Evolutionary conservation across 1,140 invertebrate species (phyloP), one percentile per base, ranked within the genome.

Genomic region (Dendroctonus valens): DNA sequence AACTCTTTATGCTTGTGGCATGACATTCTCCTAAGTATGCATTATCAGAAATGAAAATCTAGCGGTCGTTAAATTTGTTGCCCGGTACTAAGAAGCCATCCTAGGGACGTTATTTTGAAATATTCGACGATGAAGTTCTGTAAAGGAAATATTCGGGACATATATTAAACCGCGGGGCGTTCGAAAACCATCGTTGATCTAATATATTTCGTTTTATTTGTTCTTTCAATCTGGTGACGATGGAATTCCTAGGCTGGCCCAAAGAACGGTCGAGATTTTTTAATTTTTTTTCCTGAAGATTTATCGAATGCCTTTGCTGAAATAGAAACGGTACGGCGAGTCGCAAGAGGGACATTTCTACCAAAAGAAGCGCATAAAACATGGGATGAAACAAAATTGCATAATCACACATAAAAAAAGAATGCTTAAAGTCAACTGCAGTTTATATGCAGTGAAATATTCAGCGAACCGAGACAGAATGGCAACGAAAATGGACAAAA

Each of bases 121-220:
- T 58, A 58, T 58, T 58, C 11, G 41, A 41, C 55, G 41, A 39
- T 44, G 26, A 58, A 58, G 40, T 58, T 58, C 55, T 44, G 55
- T 58, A n/a, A 58, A 54, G 37, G 40, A 54, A 54, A 54, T 54
- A 26, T 54, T 54, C 37, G 15, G 41, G 55, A 15, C 41, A 44
- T 15, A 58, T 58, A 58, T 48, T 48, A 58, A 58, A 58, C 55
- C 41, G 41, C 55, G 55, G 55, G 55, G 55, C 14, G 55, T 58
- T 58, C 40, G 12, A 58, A 44, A 39, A 39, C n/a, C 15, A 12
- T 39, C 14, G 40, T 26, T 54, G 52, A 54, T 58, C 41, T 58
- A 58, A 58, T 58, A 44, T 58, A 58, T 58, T 58, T 58, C 6
- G 15, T 38, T 38, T 40, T n/a, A 40, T 40, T 55, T 55, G 39